Percentiles rank a stretch among this genome's conserved stretches.
phyloP scores from a whole-genome alignment of 2,113 vertebrate species.

The Rattus rattus region DNA sequence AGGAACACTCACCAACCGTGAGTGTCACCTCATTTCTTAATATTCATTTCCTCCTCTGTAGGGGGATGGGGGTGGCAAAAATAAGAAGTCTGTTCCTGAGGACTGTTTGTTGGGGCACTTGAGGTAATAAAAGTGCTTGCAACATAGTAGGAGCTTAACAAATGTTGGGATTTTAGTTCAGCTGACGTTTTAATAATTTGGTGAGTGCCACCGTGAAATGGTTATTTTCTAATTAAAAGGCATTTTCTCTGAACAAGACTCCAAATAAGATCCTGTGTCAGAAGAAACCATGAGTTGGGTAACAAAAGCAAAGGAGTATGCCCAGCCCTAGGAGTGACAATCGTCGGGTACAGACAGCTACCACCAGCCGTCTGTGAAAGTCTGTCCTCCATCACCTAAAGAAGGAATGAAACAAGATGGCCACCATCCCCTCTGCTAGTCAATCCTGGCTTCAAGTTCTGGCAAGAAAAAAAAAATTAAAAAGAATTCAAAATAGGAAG shows the following conservation, averaged over 20 bases:
- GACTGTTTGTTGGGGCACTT: slow-evolving; percentile 7
- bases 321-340: slow-evolving; percentile 15
- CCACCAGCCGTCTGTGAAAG: background rate
- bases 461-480: background rate
- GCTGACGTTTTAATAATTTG: slow-evolving; percentile 64
- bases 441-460: background rate
- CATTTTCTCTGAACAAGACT: slow-evolving; percentile 75
- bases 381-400: background rate
- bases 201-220: slow-evolving; percentile 69
- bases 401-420: background rate
- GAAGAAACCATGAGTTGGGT: slow-evolving; percentile 50
- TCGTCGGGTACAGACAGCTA: background rate
- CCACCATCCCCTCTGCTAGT: background rate
- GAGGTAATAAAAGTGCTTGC: slow-evolving; percentile 27
- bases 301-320: slow-evolving; percentile 56
- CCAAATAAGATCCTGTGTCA: slow-evolving; percentile 68
- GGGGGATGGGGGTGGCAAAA: background rate
- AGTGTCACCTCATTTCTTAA: background rate
- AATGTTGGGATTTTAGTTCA: slow-evolving; percentile 40
- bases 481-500: background rate
- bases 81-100: background rate
- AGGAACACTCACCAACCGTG: background rate
- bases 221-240: slow-evolving; percentile 70
- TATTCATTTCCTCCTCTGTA: slow-evolving; percentile 46
- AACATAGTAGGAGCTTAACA: slow-evolving; percentile 59